Conservation (phyloP, 2,113 vertebrate genomes). For the Labeo catla region DNA sequence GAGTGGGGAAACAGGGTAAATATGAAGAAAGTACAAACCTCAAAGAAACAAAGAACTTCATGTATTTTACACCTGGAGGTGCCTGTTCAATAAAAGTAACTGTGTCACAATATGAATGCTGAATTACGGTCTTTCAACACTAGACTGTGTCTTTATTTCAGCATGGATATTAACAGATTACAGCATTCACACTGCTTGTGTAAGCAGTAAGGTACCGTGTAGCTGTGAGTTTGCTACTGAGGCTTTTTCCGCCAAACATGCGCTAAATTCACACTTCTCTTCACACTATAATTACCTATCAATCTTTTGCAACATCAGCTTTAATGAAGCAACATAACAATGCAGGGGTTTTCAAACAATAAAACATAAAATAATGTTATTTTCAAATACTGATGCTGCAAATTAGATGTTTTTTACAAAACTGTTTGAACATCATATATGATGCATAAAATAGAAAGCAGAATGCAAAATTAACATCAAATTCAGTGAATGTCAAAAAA, state of each 20-base stretch:
- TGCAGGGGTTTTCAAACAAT: not conserved
- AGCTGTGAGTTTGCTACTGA: not conserved
- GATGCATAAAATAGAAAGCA: not conserved
- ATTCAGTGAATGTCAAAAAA: not conserved
- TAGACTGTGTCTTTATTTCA: not conserved
- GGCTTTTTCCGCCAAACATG: not conserved
- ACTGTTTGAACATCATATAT: too few relatives aligned
- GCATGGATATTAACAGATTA: not conserved
- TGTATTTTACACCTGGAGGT: slow-evolving; percentile 18
- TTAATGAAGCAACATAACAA: not conserved
- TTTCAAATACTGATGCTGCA: not conserved
- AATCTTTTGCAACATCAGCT: not conserved
- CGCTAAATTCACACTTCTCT: not conserved
- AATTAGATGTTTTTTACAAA: not conserved
- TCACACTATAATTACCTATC: not conserved
- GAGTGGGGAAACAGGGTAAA: not conserved
- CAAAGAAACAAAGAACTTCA: not conserved
- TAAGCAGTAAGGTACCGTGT: not conserved
- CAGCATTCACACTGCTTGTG: not conserved
- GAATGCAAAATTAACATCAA: not conserved
- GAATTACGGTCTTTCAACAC: not conserved
- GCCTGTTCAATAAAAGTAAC: slow-evolving; percentile 36
- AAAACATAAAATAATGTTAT: not conserved
- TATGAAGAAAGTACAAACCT: not conserved
- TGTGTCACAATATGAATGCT: slow-evolving; percentile 8